A percentile compares a stretch with the other conserved stretches of the same genome.
Evolutionary conservation across 1,140 invertebrate genomes (phyloP).

Genomic region (Dinothrombium tinctorium): DNA sequence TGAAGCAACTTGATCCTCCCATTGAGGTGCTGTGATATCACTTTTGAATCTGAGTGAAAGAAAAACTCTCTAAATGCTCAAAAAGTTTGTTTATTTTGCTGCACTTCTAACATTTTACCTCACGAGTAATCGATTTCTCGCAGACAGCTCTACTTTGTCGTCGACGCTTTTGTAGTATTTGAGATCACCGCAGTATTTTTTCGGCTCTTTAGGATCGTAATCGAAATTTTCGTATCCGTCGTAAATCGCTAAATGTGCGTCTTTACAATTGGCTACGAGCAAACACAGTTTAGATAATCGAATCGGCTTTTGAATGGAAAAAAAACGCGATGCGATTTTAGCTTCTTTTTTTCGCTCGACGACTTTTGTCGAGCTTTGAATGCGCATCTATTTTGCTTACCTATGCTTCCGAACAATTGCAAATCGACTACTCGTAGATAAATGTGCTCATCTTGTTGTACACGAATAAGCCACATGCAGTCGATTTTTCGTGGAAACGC

Average conservation of each 20-base stretch:
- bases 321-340: too few species aligned
- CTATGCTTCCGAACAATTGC: constrained; percentile 21
- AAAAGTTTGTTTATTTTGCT: not conserved
- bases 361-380: not conserved
- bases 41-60: constrained; percentile 7
- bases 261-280: constrained; percentile 14
- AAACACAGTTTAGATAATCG: not conserved
- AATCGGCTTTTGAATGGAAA: not conserved
- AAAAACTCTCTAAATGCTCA: constrained; percentile 2
- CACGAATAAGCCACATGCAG: constrained; percentile 25
- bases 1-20: constrained; percentile 2
- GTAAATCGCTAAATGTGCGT: constrained; percentile 18
- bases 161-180: constrained; percentile 20
- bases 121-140: constrained; percentile 19
- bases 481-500: constrained; percentile 21
- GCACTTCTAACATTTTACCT: constrained; percentile 11
- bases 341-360: too few species aligned
- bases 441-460: constrained; percentile 20
- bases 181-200: constrained; percentile 19
- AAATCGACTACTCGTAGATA: constrained; percentile 22
- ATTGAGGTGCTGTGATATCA: constrained; percentile 8
- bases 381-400: constrained; percentile 16
- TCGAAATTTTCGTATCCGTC: constrained; percentile 19
- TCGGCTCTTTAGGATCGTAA: constrained; percentile 13
- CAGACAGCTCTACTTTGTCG: constrained; percentile 18